These are phyloP conservation scores for Heteronetta atricapilla DNA, from an alignment of 2,113 vertebrate genomes.

Conservation along the genomic window DNA sequence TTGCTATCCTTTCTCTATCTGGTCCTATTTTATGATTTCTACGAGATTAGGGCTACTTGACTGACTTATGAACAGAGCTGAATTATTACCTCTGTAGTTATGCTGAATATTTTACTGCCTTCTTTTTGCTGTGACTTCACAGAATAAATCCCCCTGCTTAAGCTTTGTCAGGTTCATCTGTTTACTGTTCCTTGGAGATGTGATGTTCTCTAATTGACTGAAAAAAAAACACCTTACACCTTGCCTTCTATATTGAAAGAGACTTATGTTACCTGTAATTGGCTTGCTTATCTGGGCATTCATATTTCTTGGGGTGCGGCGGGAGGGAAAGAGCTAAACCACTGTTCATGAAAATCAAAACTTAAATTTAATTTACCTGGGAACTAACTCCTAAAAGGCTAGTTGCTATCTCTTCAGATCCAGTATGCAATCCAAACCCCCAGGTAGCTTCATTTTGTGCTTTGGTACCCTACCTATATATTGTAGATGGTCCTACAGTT, in stretches of 20 bases:
- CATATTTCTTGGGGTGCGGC: background rate
- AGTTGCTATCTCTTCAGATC: background rate
- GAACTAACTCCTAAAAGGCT: background rate
- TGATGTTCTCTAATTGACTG: background rate
- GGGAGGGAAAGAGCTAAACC: background rate
- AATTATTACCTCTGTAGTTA: background rate
- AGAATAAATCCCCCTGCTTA: background rate
- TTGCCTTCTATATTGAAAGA: background rate
- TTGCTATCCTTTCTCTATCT: background rate
- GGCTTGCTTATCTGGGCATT: background rate
- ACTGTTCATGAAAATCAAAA: background rate
- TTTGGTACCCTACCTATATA: background rate
- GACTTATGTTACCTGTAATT: background rate
- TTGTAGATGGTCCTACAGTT: background rate
- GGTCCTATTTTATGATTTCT: background rate
- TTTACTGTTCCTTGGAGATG: background rate
- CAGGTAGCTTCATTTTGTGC: background rate
- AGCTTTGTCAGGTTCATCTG: accelerated
- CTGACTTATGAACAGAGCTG: background rate
- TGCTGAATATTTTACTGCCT: background rate
- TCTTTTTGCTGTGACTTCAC: background rate
- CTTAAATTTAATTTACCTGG: background rate
- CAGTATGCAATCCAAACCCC: background rate
- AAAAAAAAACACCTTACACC: too few species aligned
- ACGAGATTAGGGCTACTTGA: background rate